A percentile compares a stretch with the other conserved stretches of the same genome.
Evolutionary conservation across 2,888 invertebrate species (phyloP).

Genomic region (Apamea crenata): DNA sequence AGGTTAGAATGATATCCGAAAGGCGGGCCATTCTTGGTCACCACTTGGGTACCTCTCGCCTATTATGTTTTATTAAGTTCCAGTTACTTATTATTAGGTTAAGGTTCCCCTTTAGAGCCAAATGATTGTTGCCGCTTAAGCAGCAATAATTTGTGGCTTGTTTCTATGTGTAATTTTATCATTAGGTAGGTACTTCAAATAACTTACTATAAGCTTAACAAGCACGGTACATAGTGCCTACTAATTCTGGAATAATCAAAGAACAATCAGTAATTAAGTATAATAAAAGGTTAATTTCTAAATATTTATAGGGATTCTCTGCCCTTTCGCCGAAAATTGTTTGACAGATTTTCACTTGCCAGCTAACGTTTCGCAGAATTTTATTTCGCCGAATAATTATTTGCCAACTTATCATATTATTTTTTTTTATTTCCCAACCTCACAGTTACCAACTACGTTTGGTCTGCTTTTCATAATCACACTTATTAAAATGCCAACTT

Average conservation of each 20-base stretch:
- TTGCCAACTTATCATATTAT: no score
- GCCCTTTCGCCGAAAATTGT: no score
- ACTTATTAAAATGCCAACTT: no score
- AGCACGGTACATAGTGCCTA: not conserved
- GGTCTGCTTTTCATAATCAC: no score
- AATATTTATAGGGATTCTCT: not conserved
- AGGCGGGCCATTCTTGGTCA: slow-evolving; percentile 76
- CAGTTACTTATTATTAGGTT: slow-evolving; percentile 52
- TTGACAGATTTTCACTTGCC: no score
- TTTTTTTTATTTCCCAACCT: no score
- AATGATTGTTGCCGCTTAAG: slow-evolving; percentile 17
- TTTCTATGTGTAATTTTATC: slow-evolving; percentile 22
- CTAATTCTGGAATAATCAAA: not conserved
- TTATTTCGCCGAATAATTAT: no score
- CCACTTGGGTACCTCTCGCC: slow-evolving; percentile 76
- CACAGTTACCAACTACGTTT: no score
- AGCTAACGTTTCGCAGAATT: no score
- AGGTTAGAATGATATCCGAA: slow-evolving; percentile 83
- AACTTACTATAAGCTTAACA: not conserved
- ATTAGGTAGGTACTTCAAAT: not conserved
- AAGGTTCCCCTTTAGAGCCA: slow-evolving; percentile 31
- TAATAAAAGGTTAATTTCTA: not conserved
- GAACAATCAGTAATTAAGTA: not conserved
- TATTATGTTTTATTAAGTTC: slow-evolving; percentile 74
- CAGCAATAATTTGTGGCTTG: slow-evolving; percentile 17